Percentiles rank a stretch among this genome's conserved stretches.
phyloP scores from a whole-genome alignment of 2,797 vertebrate genomes.

The Nannoperca australis region DNA sequence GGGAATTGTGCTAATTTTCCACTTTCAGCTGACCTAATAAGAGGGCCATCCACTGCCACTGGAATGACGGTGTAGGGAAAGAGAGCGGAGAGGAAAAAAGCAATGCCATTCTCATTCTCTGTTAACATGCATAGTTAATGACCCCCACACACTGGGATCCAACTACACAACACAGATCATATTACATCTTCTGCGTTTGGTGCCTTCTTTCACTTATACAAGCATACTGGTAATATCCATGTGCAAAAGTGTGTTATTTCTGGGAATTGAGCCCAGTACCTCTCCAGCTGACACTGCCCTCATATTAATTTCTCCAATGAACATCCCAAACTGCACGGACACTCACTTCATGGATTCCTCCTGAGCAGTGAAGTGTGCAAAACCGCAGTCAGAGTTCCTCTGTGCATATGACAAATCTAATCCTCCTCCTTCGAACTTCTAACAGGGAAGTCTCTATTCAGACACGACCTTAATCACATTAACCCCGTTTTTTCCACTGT shows the following conservation, averaged over 20 bases:
- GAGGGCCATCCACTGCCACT: constrained; percentile 71
- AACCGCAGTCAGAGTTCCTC: constrained; percentile 71
- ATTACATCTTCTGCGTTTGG: constrained; percentile 49
- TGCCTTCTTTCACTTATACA: constrained; percentile 48
- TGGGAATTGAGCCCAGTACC: constrained; percentile 74
- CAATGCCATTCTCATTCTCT: constrained; percentile 45
- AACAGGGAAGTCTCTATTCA: constrained; percentile 71
- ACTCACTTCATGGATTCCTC: constrained; percentile 76
- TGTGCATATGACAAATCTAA: constrained; percentile 79
- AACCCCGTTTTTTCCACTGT: constrained; percentile 59
- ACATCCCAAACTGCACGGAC: constrained; percentile 68
- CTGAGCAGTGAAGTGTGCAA: constrained; percentile 75
- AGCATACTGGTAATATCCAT: constrained; percentile 63
- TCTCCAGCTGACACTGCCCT: constrained; percentile 68
- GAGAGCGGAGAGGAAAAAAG: constrained; percentile 32
- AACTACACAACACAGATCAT: constrained; percentile 49
- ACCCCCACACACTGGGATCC: constrained; percentile 46
- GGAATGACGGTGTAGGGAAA: constrained; percentile 47
- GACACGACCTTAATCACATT: constrained; percentile 70
- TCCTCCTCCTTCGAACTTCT: constrained; percentile 61
- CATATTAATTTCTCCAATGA: constrained; percentile 68
- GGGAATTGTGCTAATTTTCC: constrained; percentile 84
- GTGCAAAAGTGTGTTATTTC: constrained; percentile 65
- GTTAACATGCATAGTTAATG: constrained; percentile 64
- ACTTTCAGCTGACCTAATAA: constrained; percentile 86